Percentiles rank a stretch among this genome's conserved stretches.
Evolutionary conservation across 2,113 vertebrate species (phyloP).

Genomic region (Muntiacus reevesi): DNA sequence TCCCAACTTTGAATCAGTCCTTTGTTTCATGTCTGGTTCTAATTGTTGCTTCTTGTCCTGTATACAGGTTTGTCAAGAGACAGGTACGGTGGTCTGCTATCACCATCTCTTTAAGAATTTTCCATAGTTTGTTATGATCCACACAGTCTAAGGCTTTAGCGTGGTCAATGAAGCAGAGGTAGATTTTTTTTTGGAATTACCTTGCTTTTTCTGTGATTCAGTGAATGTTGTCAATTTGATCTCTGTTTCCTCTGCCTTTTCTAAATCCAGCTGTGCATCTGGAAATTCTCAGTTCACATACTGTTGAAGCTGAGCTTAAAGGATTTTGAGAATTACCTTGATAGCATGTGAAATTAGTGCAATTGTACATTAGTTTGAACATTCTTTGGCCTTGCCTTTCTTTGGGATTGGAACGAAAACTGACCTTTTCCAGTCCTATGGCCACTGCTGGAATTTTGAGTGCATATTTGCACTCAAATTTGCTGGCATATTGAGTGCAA

Average conservation of each 20-base stretch:
- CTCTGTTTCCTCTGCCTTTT: not conserved
- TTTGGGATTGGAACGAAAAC: not conserved
- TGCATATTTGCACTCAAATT: not conserved
- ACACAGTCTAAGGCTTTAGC: not conserved
- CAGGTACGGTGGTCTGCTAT: not conserved
- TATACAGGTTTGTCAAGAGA: not conserved
- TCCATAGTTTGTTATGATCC: not conserved
- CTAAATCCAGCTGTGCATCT: not conserved
- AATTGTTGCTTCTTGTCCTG: not conserved
- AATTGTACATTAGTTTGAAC: not conserved
- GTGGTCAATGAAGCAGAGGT: not conserved
- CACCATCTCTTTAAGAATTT: not conserved
- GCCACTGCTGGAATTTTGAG: not conserved
- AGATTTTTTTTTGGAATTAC: not conserved
- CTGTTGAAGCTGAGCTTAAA: not conserved
- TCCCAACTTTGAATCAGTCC: not conserved
- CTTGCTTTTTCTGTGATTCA: not conserved
- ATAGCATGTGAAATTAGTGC: not conserved
- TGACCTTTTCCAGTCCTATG: not conserved
- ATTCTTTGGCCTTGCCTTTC: not conserved
- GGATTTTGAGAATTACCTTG: not conserved
- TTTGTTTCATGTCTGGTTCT: not conserved
- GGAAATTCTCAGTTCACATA: not conserved
- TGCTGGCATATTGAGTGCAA: not conserved
- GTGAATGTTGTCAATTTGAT: not conserved